phyloP scores from a whole-genome alignment of 92 coral and sea anemone species.

The Pocillopora grandis region DNA sequence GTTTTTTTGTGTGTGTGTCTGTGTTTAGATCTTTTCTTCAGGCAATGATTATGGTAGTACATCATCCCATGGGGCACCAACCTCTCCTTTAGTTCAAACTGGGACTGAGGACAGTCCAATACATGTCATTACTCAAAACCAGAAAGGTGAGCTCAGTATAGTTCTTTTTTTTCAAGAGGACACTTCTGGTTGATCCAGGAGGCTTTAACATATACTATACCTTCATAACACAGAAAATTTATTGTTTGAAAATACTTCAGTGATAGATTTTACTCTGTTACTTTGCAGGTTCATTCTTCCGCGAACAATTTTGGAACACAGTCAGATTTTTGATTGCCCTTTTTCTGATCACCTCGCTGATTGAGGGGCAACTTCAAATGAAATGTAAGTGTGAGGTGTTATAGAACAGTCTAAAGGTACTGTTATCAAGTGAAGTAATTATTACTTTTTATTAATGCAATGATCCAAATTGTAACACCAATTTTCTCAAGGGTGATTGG shows the following conservation, averaged over 20 bases:
- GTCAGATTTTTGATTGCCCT: constrained; percentile 91
- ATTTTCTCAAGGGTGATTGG: too few species aligned
- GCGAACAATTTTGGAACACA: constrained; percentile 99
- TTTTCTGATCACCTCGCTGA: constrained; percentile 88
- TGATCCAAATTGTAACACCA: too few species aligned
- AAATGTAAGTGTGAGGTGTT: constrained; percentile 68
- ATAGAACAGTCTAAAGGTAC: not conserved
- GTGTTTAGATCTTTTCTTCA: constrained; percentile 2
- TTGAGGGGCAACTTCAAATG: constrained; percentile 99
- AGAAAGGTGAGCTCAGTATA: constrained; percentile 57
- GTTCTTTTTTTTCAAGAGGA: too few species aligned
- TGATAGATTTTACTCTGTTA: not conserved
- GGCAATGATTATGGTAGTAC: constrained; percentile 10
- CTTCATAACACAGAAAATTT: not conserved
- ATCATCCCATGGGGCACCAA: constrained; percentile 17
- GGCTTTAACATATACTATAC: too few species aligned
- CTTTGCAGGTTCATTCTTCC: constrained; percentile 93
- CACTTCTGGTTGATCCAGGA: too few species aligned
- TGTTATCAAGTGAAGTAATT: not conserved
- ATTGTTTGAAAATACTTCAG: not conserved
- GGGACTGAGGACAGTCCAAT: constrained; percentile 93
- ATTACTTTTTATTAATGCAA: too few species aligned
- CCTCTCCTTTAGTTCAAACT: constrained; percentile 29
- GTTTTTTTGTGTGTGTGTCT: not conserved
- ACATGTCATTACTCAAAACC: constrained; percentile 80